phyloP scores from a whole-genome alignment of 2,797 vertebrate species.

The Anniella stebbinsi region DNA sequence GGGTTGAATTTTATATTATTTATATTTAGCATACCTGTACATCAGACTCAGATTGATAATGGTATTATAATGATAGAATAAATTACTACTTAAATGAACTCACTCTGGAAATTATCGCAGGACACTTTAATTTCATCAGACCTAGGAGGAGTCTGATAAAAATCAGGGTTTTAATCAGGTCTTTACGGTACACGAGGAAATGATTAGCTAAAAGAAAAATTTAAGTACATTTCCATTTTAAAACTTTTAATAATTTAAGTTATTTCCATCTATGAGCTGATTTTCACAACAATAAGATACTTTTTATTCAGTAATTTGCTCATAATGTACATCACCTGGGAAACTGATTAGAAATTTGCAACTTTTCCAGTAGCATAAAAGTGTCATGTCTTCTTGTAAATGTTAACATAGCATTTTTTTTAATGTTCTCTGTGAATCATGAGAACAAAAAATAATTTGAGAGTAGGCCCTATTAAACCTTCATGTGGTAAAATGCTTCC shows the following conservation, averaged over 20 bases:
- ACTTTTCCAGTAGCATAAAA: slow-evolving; percentile 53
- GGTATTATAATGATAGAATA: slow-evolving; percentile 1
- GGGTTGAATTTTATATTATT: not conserved
- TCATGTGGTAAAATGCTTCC: not conserved
- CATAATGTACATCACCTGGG: slow-evolving; percentile 15
- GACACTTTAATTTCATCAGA: not conserved
- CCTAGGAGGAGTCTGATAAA: not conserved
- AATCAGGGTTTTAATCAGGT: slow-evolving; percentile 1
- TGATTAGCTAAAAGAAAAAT: not conserved
- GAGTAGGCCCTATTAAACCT: not conserved
- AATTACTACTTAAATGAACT: not conserved
- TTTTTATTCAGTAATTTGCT: slow-evolving; percentile 15
- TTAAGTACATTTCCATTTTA: not conserved
- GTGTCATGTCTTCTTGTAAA: slow-evolving; percentile 1
- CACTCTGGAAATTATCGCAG: not conserved
- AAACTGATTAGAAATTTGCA: slow-evolving; percentile 34
- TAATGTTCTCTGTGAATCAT: not conserved
- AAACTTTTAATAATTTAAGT: slow-evolving; percentile 9
- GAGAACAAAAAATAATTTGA: not conserved
- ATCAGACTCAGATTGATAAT: not conserved
- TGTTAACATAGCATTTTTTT: not conserved
- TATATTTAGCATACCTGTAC: not conserved
- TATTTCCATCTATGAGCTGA: slow-evolving; percentile 10
- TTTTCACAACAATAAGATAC: slow-evolving; percentile 50
- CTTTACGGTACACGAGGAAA: not conserved